These are phyloP conservation scores for Agrochola litura DNA, from an alignment of 2,888 invertebrate genomes.

Conservation along the genomic window DNA sequence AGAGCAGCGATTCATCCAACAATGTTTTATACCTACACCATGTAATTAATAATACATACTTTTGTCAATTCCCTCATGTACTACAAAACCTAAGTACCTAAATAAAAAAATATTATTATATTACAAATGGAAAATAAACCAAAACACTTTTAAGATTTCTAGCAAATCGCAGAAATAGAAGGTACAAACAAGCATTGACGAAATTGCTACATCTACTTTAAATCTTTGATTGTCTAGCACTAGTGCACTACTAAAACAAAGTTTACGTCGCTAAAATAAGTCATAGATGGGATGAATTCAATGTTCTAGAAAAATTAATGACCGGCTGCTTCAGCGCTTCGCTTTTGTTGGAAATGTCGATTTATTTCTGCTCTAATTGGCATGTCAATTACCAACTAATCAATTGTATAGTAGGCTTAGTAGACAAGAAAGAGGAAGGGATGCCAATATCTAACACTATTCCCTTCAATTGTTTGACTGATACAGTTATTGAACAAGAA, in stretches of 20 bases:
- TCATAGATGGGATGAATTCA: neutral
- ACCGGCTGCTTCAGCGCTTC: neutral
- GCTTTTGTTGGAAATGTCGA: constrained; percentile 25
- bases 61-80: no score
- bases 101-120: no score
- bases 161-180: neutral
- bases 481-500: neutral
- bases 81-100: no score
- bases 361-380: constrained; percentile 24
- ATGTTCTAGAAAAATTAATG: neutral
- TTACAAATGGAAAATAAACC: neutral
- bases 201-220: neutral
- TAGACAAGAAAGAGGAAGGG: neutral
- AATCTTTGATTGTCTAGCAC: neutral
- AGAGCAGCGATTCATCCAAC: no score
- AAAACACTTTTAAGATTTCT: neutral
- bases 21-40: no score
- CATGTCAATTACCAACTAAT: constrained; percentile 11
- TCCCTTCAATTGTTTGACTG: neutral
- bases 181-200: neutral
- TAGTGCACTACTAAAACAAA: neutral
- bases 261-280: neutral
- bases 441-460: neutral
- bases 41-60: no score
- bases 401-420: neutral